Conservation (phyloP, 2,797 vertebrate genomes). For the Sebastes ruberrimus region DNA sequence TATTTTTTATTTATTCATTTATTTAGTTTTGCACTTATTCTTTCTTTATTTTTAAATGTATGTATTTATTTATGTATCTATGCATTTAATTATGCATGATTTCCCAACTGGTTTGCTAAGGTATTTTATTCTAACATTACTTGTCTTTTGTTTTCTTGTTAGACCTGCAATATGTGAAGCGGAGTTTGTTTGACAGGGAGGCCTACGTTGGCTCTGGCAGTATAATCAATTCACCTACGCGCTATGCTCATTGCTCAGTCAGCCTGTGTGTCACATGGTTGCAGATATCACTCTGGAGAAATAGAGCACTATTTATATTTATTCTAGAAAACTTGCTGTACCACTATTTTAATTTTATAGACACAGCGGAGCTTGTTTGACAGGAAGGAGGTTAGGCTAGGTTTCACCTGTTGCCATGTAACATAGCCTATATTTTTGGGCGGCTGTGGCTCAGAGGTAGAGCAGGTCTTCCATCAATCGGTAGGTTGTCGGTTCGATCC, state of each 20-base stretch:
- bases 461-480: too few species aligned
- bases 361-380: not conserved
- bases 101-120: not conserved
- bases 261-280: not conserved
- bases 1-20: too few species aligned
- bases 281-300: not conserved
- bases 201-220: not conserved
- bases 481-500: too few species aligned
- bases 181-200: not conserved
- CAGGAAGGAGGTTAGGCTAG: not conserved
- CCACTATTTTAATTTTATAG: not conserved
- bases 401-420: not conserved
- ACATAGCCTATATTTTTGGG: not conserved
- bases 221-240: not conserved
- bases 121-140: not conserved
- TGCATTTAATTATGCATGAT: too few species aligned
- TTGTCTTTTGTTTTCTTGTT: not conserved
- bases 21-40: too few species aligned
- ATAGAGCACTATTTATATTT: not conserved
- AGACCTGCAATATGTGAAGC: not conserved
- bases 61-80: too few species aligned
- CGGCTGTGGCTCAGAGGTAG: too few species aligned
- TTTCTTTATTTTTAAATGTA: too few species aligned
- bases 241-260: not conserved
- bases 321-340: not conserved